These are phyloP conservation scores for Meriones unguiculatus DNA, from an alignment of 2,113 vertebrate genomes.

Conservation along the genomic window DNA sequence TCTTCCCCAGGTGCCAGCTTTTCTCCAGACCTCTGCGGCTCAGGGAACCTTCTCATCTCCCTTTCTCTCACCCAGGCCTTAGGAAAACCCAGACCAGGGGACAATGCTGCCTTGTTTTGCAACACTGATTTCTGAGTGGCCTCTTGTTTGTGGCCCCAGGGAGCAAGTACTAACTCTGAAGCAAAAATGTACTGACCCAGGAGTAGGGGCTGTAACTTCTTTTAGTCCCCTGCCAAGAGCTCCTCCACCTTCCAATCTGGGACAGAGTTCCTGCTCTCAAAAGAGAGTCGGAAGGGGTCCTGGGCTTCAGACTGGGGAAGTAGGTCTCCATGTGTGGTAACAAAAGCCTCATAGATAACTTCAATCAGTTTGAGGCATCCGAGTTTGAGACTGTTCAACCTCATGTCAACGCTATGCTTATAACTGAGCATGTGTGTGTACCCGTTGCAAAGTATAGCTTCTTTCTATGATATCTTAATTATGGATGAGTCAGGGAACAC, in stretches of 20 bases:
- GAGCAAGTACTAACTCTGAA: constrained; percentile 64
- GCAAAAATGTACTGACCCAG: constrained; percentile 29
- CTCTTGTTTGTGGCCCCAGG: constrained; percentile 72
- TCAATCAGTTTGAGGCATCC: background rate
- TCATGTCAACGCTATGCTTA: background rate
- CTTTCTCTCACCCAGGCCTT: constrained; percentile 37
- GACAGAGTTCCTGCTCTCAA: constrained; percentile 64
- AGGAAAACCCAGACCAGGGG: constrained; percentile 26
- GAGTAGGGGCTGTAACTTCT: constrained; percentile 47
- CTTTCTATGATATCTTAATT: background rate
- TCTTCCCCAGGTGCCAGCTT: constrained; percentile 75
- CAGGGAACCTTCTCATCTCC: constrained; percentile 40
- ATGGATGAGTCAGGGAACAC: background rate
- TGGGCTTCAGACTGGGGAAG: constrained; percentile 14
- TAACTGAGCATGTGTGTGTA: background rate
- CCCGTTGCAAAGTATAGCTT: background rate
- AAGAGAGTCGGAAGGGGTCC: background rate
- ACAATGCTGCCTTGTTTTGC: constrained; percentile 76
- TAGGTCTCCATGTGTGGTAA: background rate
- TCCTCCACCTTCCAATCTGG: constrained; percentile 71
- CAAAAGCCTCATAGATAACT: background rate
- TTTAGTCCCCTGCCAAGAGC: constrained; percentile 73
- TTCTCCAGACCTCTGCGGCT: constrained; percentile 37
- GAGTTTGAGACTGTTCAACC: background rate
- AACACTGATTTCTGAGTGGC: constrained; percentile 70